phyloP scores from a whole-genome alignment of 2,888 invertebrate genomes.

The Luperina nickerlii region DNA sequence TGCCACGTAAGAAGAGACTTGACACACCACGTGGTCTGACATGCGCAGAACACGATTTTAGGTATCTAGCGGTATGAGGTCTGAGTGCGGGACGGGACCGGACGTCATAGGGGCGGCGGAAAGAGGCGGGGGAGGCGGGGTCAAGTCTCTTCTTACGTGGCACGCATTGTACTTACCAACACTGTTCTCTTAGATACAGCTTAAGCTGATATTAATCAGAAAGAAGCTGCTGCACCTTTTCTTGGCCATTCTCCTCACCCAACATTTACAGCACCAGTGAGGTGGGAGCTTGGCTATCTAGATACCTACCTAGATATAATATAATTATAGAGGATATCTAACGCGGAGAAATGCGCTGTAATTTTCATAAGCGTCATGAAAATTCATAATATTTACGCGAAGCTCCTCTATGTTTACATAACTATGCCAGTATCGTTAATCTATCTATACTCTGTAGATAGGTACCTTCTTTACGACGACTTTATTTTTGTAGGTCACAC shows the following conservation, averaged over 20 bases:
- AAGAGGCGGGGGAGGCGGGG: no score
- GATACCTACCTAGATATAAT: no score
- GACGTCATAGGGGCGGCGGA: no score
- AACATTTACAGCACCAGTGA: not conserved
- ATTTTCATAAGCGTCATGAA: constrained; percentile 11
- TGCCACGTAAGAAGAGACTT: no score
- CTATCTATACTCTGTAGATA: constrained; percentile 7
- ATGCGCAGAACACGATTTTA: no score
- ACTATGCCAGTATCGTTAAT: constrained; percentile 14
- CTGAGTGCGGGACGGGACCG: no score
- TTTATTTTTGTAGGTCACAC: constrained; percentile 42
- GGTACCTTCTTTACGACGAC: constrained; percentile 28
- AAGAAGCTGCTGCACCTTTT: not conserved
- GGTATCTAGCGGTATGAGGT: no score
- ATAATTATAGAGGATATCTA: not conserved
- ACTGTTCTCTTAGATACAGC: not conserved
- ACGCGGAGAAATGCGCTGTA: not conserved
- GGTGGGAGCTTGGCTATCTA: no score
- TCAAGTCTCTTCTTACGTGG: no score
- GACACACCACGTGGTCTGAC: no score
- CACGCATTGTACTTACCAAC: no score
- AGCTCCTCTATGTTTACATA: constrained; percentile 32
- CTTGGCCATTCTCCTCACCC: not conserved
- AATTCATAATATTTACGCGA: constrained; percentile 39
- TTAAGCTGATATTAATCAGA: not conserved